Conservation (phyloP, 2,113 vertebrate species). For the Delphinapterus leucas region DNA sequence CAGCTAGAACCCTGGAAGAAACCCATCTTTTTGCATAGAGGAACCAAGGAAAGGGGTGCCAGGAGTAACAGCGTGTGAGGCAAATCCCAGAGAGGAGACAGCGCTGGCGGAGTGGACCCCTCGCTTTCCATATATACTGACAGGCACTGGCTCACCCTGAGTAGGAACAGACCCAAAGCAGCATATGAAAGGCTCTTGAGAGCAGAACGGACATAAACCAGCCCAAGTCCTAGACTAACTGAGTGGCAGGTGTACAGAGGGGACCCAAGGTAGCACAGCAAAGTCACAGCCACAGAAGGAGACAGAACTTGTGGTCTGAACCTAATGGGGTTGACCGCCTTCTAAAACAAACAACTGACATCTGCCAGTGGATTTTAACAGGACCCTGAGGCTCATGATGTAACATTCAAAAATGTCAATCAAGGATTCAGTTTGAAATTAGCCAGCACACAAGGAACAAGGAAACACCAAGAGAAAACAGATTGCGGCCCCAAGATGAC, state of each 20-base stretch:
- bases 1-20: neutral
- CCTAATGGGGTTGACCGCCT: neutral
- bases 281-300: neutral
- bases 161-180: neutral
- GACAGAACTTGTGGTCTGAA: too few relatives aligned
- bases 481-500: neutral
- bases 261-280: rapidly evolving
- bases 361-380: neutral
- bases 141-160: neutral
- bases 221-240: neutral
- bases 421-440: neutral
- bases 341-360: neutral
- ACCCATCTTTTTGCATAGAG: neutral
- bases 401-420: rapidly evolving
- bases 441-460: too few relatives aligned
- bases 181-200: neutral
- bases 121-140: rapidly evolving
- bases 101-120: neutral
- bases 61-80: neutral
- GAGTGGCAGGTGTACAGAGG: rapidly evolving
- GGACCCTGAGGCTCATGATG: rapidly evolving
- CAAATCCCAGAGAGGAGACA: neutral
- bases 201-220: neutral
- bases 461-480: neutral
- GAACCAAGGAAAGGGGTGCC: neutral